Evolutionary conservation across 2,888 invertebrate species (phyloP), one percentile per base, ranked within the genome.

Genomic region (Catocala nupta): DNA sequence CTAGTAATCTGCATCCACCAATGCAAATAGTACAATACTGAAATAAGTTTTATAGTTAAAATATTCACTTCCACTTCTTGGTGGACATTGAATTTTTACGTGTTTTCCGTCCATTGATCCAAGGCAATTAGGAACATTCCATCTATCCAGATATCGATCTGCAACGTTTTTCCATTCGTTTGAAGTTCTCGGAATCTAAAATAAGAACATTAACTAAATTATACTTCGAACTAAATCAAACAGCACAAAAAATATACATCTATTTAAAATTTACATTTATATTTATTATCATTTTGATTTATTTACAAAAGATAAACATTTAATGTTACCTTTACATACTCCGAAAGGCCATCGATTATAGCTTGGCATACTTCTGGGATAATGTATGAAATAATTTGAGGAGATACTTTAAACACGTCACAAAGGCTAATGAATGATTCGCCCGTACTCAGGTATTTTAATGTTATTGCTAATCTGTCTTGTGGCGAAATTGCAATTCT

Each of bases 21-120:
- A 25, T 25, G 25, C 25, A 25, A 44, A 55, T 55, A 44, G 45
- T 11, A 64, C 7, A 57, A 61, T 8, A 49, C 49, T 49, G 60
- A 60, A 69, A 59, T 57, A 66, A 25, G 13, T 42, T 65, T 73
- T 71, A 67, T 70, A 70, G 44, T 73, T 70, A 45, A 44, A 62
- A 55, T 63, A 73, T 43, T 68, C 68, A 34, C 63, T 61, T 36
- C 69, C 69, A 59, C 62, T 63, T 49, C 57, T 59, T 60, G 65
- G 45, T 42, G 70, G 71, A 59, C 60, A 64, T 74, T 70, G 43
- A 42, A 72, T 43, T 57, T 48, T 62, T 47, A 65, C 13, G 63
- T 72, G 74, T 55, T 74, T 74, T 48, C 74, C 74, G 25, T 74
- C 74, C 52, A 74, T 65, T 39, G 65, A 63, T 55, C 65, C 69